Evolutionary conservation across 2,888 invertebrate species (phyloP), one percentile per base, ranked within the genome.

Genomic region (Elysia crispata): DNA sequence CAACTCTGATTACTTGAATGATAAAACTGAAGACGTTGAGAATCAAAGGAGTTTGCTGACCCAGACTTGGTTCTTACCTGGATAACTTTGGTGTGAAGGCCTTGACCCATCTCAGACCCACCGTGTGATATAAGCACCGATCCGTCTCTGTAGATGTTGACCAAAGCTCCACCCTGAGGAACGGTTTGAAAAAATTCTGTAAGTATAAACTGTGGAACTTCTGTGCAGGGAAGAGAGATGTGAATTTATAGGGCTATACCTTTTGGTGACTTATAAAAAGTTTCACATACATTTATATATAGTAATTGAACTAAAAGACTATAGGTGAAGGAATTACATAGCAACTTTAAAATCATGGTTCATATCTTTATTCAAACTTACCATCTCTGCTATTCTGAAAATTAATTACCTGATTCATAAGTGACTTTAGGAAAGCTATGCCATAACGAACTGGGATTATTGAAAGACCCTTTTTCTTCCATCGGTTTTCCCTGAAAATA

Each of bases 91-190:
- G 87, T 87, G 81, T 90, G 86, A 1, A 90, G 83, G 8, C 89
- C 89, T 78, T 90, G 89, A 1, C 89, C 89, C 89, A 90, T 90
- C 82, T 90, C 90, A 20, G 87, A 83, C 0, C 90, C 90, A 23
- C 89, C 89, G 74, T 90, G 90, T 6, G 89, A 84, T 1, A 90
- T 20, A 20, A 90, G 79, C 31, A 90, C 88, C 3, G 87, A 85
- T 0, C 97, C 90, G 82, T 90, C 90, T 57, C 60, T 83, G 83
- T 89, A 89, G n/a, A 90, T 85, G 77, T 87, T 86, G 5, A 90
- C 87, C 41, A 90, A 62, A 0, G 90, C 90, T 20, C 86, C 86
- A 1, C 86, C 89, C 88, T 89, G 80, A 49, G 5, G n/a, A n/a
- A n/a, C n/a, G n/a, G n/a, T n/a, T n/a, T n/a, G n/a, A n/a, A n/a